Evolutionary conservation across 2,797 vertebrate species (phyloP).

Genomic region (Sphenodon punctatus): DNA sequence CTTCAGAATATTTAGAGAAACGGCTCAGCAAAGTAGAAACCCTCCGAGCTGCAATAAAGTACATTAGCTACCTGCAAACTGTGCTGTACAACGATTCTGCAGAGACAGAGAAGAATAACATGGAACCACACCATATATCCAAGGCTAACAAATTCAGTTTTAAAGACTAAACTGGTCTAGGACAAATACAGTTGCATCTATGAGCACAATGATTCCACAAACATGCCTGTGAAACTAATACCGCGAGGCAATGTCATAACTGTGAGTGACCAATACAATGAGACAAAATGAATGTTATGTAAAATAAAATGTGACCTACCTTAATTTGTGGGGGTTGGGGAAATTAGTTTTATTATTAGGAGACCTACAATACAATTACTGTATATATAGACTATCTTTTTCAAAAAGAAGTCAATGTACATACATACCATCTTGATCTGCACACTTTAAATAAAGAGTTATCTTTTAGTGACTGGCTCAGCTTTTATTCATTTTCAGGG

Average conservation of each 20-base stretch:
- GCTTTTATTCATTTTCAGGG: not conserved
- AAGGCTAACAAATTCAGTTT: slow-evolving; percentile 11
- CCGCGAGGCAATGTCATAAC: not conserved
- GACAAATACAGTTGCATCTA: not conserved
- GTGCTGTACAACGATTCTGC: slow-evolving; percentile 52
- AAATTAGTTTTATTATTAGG: too few species aligned
- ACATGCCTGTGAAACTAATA: not conserved
- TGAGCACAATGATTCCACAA: not conserved
- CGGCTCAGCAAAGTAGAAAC: slow-evolving; percentile 84
- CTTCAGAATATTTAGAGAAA: slow-evolving; percentile 76
- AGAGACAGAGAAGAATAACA: not conserved
- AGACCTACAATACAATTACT: not conserved
- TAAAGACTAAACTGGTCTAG: slow-evolving; percentile 1
- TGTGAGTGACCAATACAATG: not conserved
- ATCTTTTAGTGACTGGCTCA: not conserved
- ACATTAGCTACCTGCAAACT: slow-evolving; percentile 77
- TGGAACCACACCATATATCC: not conserved
- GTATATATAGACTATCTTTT: not conserved
- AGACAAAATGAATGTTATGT: not conserved
- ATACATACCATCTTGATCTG: slow-evolving; percentile 7
- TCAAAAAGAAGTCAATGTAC: not conserved
- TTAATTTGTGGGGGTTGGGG: too few species aligned
- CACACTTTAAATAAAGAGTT: slow-evolving; percentile 41
- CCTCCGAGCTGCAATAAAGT: slow-evolving; percentile 80
- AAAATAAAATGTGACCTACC: not conserved